A percentile compares a stretch with the other conserved stretches of the same genome.
These are phyloP conservation scores for Acrocephalus scirpaceus DNA, from an alignment of 2,797 vertebrate species.

Conservation along the genomic window DNA sequence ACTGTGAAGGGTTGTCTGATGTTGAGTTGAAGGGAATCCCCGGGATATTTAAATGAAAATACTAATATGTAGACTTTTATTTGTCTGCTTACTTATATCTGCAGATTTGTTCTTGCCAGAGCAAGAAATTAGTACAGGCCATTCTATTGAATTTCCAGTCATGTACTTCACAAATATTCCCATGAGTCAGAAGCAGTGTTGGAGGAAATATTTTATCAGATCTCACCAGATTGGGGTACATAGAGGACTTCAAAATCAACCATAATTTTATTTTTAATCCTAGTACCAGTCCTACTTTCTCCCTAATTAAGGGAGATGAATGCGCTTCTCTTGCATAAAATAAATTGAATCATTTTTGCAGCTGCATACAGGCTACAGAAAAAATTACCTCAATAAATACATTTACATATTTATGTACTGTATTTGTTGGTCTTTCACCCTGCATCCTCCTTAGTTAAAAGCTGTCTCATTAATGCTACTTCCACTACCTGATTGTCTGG, in stretches of 20 bases:
- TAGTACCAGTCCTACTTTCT: constrained; percentile 1
- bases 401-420: constrained; percentile 48
- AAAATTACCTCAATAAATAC: constrained; percentile 3
- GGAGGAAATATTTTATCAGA: constrained; percentile 16
- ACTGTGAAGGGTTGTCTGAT: not conserved
- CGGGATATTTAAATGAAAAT: not conserved
- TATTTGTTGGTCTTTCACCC: not conserved
- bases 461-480: constrained; percentile 20
- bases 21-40: not conserved
- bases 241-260: constrained; percentile 19
- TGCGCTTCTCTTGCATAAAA: not conserved
- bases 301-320: constrained; percentile 52
- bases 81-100: not conserved
- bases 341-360: not conserved
- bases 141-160: constrained; percentile 34
- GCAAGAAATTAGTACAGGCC: not conserved
- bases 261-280: constrained; percentile 37
- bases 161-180: constrained; percentile 6
- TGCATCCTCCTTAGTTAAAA: constrained; percentile 18
- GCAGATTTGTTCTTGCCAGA: constrained; percentile 1
- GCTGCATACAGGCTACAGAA: not conserved
- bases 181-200: constrained; percentile 7
- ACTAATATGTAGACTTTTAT: not conserved
- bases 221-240: not conserved
- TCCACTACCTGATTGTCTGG: not conserved